phyloP scores from a whole-genome alignment of 2,113 vertebrate species.

The Oryzias melastigma region DNA sequence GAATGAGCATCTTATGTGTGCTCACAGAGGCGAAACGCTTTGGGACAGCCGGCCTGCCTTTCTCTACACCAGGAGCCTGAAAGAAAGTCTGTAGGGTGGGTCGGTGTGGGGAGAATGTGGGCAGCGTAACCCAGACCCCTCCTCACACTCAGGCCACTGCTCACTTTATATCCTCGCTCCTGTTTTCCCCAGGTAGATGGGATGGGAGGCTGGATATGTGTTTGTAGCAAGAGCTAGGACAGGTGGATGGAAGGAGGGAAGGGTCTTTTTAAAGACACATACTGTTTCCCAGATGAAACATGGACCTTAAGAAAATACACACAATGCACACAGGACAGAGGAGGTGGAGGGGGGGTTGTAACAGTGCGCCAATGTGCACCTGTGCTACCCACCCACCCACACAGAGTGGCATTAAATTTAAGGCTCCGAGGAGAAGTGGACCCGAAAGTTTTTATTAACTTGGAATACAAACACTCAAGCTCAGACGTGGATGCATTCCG shows the following conservation, averaged over 20 bases:
- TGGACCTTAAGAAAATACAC: conserved; percentile 58
- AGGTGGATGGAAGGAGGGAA: conserved; percentile 54
- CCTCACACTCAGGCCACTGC: conserved; percentile 32
- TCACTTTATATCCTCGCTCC: conserved; percentile 43
- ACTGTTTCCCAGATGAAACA: conserved; percentile 57
- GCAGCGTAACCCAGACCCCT: conserved; percentile 9
- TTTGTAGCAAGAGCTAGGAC: conserved; percentile 31
- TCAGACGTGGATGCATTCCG: too few relatives aligned
- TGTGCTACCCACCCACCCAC: conserved; percentile 61
- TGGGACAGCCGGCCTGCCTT: conserved; percentile 58
- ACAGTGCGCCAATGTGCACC: conserved; percentile 70
- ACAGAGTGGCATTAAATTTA: conserved; percentile 32
- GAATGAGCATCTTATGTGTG: conserved; percentile 74
- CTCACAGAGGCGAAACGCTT: conserved; percentile 67
- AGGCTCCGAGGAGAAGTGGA: conserved; percentile 8
- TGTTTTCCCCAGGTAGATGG: conserved; percentile 37
- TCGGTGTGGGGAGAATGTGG: conserved; percentile 28
- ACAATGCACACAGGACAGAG: conserved; percentile 61
- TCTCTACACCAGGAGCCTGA: conserved; percentile 61
- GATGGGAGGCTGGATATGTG: conserved; percentile 38
- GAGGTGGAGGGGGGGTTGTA: conserved; percentile 26
- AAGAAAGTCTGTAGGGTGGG: conserved; percentile 61
- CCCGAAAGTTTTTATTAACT: background rate
- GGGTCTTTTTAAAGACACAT: conserved; percentile 68
- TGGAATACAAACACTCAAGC: too few relatives aligned